Percentiles rank a stretch among this genome's conserved stretches.
These are phyloP conservation scores for Lagopus muta DNA, from an alignment of 2,113 vertebrate species.

Conservation along the genomic window DNA sequence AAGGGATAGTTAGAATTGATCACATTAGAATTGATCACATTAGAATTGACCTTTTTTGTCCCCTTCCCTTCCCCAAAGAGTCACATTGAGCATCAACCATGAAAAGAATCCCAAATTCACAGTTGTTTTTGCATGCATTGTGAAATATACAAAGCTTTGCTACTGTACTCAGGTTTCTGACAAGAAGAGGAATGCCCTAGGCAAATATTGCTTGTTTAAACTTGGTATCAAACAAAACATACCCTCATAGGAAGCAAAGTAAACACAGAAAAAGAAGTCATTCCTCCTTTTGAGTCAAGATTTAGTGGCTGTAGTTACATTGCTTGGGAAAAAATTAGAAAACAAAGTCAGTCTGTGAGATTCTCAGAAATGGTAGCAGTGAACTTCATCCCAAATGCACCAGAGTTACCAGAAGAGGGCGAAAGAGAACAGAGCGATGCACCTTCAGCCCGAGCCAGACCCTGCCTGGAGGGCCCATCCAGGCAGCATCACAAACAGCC, in stretches of 20 bases:
- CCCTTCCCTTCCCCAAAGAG: background rate
- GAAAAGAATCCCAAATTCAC: background rate
- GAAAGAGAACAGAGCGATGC: background rate
- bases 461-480: background rate
- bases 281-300: background rate
- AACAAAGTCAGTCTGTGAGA: background rate
- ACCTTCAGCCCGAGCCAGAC: background rate
- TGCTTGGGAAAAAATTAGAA: background rate
- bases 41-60: background rate
- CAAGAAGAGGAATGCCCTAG: background rate
- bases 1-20: background rate
- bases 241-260: background rate
- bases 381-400: background rate
- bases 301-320: background rate
- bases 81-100: background rate
- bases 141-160: background rate
- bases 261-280: background rate
- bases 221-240: background rate
- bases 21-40: background rate
- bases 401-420: conserved; percentile 24
- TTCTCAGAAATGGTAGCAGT: rapidly evolving
- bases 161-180: background rate
- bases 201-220: background rate
- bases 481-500: background rate
- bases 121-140: background rate